A percentile compares a stretch with the other conserved stretches of the same genome.
Evolutionary conservation across 2,888 invertebrate genomes (phyloP).

Genomic region (Pheosia tremula): DNA sequence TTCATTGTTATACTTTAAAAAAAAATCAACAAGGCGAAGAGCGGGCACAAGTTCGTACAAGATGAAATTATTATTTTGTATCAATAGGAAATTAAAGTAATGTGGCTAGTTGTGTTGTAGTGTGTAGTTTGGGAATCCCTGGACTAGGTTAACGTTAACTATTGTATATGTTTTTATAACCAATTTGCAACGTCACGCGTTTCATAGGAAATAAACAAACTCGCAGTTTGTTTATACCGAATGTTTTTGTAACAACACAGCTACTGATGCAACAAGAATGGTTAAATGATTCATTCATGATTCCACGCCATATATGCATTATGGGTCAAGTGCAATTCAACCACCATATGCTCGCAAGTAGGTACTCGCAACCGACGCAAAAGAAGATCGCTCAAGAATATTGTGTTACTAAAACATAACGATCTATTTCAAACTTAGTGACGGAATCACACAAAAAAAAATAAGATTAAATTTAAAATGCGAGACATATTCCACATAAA

Average conservation of each 20-base stretch:
- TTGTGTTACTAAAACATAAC: not conserved
- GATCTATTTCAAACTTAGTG: not conserved
- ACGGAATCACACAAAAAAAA: not conserved
- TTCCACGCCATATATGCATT: slow-evolving; percentile 5
- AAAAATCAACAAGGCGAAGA: too few species aligned
- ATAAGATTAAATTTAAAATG: slow-evolving; percentile 10
- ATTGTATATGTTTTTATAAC: not conserved
- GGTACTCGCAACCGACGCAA: not conserved
- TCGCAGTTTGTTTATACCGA: not conserved
- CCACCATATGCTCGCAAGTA: slow-evolving; percentile 4
- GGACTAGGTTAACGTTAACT: not conserved
- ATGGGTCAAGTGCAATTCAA: slow-evolving; percentile 7
- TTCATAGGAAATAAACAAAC: not conserved
- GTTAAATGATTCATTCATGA: slow-evolving; percentile 1
- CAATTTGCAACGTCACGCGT: not conserved
- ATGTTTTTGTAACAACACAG: not conserved
- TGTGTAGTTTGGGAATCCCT: too few species aligned
- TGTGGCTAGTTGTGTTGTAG: too few species aligned
- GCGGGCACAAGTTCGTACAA: too few species aligned
- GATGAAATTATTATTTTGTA: too few species aligned
- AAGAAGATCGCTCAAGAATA: not conserved
- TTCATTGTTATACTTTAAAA: too few species aligned
- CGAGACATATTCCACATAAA: slow-evolving; percentile 9
- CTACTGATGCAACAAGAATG: slow-evolving; percentile 1
- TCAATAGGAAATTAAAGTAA: too few species aligned